Base-by-base conservation (phyloP, 2,113 vertebrate species). In the Lepus timidus region DNA sequence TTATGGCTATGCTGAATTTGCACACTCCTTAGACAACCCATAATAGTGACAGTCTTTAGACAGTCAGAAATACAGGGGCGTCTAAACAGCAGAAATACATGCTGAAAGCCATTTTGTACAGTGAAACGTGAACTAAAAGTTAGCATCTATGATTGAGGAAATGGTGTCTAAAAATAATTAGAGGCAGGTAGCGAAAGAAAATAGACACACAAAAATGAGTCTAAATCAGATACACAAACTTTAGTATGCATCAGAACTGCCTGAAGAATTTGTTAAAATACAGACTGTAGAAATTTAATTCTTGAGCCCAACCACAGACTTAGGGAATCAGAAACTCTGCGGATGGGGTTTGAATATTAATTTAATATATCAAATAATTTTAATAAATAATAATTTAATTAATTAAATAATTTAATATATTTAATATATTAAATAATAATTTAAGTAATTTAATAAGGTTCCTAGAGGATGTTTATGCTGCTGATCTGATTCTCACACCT, bases 21-120 rank as follows among this genome's bases (percentile, higher is more conserved):
- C 31, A 75, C 27, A 85, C 9, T 12, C 52, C 61, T 88, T 67
- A 52, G 82, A 84, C 55, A 74, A 61, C 9, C 12, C 25, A 8
- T 70, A 31, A 39, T 74, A 73, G 39, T 86, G 52, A 3, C 67
- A 71, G 14, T 73, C 25, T 1, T 55, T 11, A 29, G 62, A 84
- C 1, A 75, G 52, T 76, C 33, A 64, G 58, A 65, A 85, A 31
- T 87, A 23, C 23, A 83, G 36, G 27, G 51, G 27, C 83, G 6
- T n/a, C 44, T 87, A 22, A 80, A 51, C 9, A 51, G 13, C 75
- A 84, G 36, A 92, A 90, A 74, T 84, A 31, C 90, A 84, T 94
- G 44, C 51, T 80, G 44, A n/a, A 83, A 82, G 51, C 17, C 19
- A 74, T 62, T 83, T 55, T 75, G 16, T 83, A 23, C 20, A 51